Base-by-base conservation (phyloP, 2,888 invertebrate species). In the Xylota sylvarum region DNA sequence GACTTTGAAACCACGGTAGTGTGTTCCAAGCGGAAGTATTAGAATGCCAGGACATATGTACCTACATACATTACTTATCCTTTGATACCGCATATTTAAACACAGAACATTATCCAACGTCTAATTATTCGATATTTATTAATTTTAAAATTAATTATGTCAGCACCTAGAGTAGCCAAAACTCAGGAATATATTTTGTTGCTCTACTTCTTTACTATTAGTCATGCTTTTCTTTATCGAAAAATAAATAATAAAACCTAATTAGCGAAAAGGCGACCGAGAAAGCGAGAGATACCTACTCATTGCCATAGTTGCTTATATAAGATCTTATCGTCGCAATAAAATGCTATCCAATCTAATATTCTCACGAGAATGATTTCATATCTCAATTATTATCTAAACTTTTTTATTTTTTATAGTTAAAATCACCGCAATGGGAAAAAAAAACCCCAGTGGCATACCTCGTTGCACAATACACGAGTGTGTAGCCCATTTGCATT, bases 331-430 rank as follows among this genome's bases (percentile, higher is more conserved):
- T 67, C 67, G 10, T 37, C 23, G 23, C 23, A 3, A 23, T 23
- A 23, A 40, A 9, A 10, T 9, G 2, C 30, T 32, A 32, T 17
- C 7, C 2, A 27, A 27, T 19, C 52, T 30, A n/a, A 32, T 48
- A 23, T 65, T 65, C 65, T 48, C 48, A 65, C 14, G 50, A 35
- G 19, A 40, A 37, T 55, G 14, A 40, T 40, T 55, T 40, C 52
- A 27, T 67, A 67, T 52, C 52, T 52, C 46, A 6, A 40, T 10
- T 10, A n/a, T 30, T 55, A 69, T 69, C 40, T 40, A 37, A 52
- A 23, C 0, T 37, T 3, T 23, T 27, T 37, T 19, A 35, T 9
- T 32, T 19, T 17, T 48, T 35, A 23, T 43, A n/a, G 4, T 43
- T 43, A 46, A 48, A 69, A 69, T 56, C 70, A 58, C 58, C 27